Conservation (phyloP, 2,888 invertebrate species). For the Noctua janthe region DNA sequence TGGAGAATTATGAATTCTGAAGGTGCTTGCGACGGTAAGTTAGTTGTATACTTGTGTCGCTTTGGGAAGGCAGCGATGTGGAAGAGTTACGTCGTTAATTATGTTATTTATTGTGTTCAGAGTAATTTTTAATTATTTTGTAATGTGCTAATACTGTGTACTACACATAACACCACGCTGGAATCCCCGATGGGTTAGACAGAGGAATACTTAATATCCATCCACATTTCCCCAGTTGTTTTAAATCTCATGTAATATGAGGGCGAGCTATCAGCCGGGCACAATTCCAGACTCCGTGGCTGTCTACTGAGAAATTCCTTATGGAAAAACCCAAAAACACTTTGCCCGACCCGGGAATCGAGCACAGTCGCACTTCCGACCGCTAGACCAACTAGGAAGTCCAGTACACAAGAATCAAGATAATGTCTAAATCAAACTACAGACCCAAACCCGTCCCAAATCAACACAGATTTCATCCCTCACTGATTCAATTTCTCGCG, state of each 20-base stretch:
- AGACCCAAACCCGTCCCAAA: slow-evolving; percentile 14
- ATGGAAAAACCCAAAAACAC: neutral
- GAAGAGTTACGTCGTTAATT: slow-evolving; percentile 11
- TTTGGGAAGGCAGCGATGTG: neutral
- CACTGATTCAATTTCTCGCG: slow-evolving; percentile 47
- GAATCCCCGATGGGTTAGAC: no score
- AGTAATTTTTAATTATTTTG: neutral
- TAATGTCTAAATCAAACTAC: slow-evolving; percentile 5
- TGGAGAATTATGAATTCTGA: slow-evolving; percentile 73
- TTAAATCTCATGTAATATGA: no score
- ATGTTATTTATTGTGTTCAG: neutral
- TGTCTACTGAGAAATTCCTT: neutral
- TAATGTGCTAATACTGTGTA: no score
- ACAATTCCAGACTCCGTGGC: neutral
- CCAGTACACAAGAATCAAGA: neutral
- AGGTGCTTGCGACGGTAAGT: slow-evolving; percentile 54
- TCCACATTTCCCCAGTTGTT: no score
- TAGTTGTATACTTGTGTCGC: slow-evolving; percentile 36
- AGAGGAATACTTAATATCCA: no score
- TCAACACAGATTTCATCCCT: slow-evolving; percentile 20
- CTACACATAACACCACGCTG: no score
- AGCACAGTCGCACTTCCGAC: neutral
- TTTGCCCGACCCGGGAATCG: neutral
- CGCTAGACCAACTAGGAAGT: rapidly evolving
- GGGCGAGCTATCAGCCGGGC: neutral